Evolutionary conservation across 2,888 invertebrate genomes (phyloP).

Genomic region (Sinhomidia bicolor): DNA sequence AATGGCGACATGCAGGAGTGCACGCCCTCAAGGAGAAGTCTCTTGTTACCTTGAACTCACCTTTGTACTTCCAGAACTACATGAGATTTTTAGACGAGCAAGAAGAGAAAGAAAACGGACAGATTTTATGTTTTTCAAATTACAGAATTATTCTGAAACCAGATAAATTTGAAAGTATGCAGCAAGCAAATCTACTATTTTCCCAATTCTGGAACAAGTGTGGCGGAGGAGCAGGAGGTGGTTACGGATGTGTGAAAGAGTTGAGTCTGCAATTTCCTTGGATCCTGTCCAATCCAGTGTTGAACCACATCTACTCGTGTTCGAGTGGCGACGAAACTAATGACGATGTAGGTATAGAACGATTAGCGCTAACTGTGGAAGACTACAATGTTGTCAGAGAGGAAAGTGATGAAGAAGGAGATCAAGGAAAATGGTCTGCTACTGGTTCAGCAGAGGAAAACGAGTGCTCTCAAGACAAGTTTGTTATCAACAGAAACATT

Average conservation of each 20-base stretch:
- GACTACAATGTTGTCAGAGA: neutral
- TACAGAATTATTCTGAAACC: constrained; percentile 44
- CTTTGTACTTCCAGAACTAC: neutral
- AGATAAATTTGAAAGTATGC: neutral
- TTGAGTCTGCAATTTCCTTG: constrained; percentile 33
- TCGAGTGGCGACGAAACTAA: no score
- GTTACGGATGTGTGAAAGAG: constrained; percentile 1
- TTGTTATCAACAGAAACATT: neutral
- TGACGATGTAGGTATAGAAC: neutral
- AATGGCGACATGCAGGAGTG: constrained; percentile 22
- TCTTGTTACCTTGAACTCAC: neutral
- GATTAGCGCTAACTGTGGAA: constrained; percentile 14
- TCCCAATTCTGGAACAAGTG: constrained; percentile 41
- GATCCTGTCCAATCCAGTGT: constrained; percentile 25
- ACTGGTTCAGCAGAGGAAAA: neutral
- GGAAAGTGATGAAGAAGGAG: neutral
- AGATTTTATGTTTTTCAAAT: constrained; percentile 14
- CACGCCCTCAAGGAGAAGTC: constrained; percentile 26
- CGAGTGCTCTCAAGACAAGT: neutral
- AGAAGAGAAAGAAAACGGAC: neutral
- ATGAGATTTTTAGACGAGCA: constrained; percentile 18
- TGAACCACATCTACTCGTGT: neutral
- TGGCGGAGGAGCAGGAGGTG: no score
- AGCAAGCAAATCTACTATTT: neutral
- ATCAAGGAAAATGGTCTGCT: neutral